phyloP scores from a whole-genome alignment of 2,888 invertebrate species.

The Glaucopsyche alexis region DNA sequence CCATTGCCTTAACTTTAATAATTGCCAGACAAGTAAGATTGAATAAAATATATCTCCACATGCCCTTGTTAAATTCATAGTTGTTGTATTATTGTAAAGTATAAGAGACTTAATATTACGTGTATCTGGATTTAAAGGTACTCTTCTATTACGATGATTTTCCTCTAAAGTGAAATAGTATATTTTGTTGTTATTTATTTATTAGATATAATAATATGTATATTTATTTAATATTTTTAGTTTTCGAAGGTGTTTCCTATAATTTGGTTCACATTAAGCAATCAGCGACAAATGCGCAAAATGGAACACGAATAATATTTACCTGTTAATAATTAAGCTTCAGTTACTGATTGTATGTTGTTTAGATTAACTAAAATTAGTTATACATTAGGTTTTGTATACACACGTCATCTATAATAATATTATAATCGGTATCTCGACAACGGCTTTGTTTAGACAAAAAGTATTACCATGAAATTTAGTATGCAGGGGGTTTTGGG shows the following conservation, averaged over 20 bases:
- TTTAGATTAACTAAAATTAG: background rate
- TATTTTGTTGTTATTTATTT: background rate
- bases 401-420: background rate
- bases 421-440: background rate
- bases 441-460: too few species aligned
- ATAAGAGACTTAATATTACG: too few species aligned
- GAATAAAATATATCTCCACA: too few species aligned
- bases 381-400: background rate
- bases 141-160: background rate
- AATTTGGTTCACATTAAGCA: background rate
- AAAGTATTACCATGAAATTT: too few species aligned
- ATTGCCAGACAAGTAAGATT: too few species aligned
- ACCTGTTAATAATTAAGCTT: conserved; percentile 17
- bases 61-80: too few species aligned
- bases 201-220: too few species aligned
- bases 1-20: background rate
- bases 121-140: background rate
- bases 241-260: background rate
- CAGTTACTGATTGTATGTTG: conserved; percentile 6
- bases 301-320: background rate
- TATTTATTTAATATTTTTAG: too few species aligned
- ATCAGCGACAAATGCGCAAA: conserved; percentile 3
- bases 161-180: background rate
- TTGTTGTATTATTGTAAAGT: too few species aligned
- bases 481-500: too few species aligned